phyloP scores from a whole-genome alignment of 2,888 invertebrate genomes.

The Allygus modestus region DNA sequence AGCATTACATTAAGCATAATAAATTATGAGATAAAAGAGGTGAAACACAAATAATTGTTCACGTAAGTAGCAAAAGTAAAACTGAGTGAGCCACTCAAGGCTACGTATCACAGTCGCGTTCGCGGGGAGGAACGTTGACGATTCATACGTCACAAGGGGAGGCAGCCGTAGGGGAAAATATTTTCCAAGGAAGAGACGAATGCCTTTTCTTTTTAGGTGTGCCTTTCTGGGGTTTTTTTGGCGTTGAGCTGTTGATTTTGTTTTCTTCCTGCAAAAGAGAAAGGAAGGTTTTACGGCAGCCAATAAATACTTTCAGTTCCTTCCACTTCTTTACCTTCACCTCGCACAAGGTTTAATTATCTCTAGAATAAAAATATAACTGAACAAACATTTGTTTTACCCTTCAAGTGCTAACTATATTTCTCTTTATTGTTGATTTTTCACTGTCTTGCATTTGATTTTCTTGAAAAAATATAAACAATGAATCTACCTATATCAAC shows the following conservation, averaged over 20 bases:
- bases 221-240: conserved; percentile 24
- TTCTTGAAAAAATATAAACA: too few species aligned
- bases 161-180: conserved; percentile 21
- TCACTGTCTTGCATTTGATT: too few species aligned
- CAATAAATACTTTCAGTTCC: too few species aligned
- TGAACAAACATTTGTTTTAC: too few species aligned
- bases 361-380: too few species aligned
- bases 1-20: too few species aligned
- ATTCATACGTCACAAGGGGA: conserved; percentile 38
- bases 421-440: too few species aligned
- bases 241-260: conserved; percentile 50
- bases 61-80: neutral
- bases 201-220: conserved; percentile 32
- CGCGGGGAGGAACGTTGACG: neutral
- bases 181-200: conserved; percentile 46
- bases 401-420: too few species aligned
- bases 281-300: neutral
- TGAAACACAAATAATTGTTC: neutral
- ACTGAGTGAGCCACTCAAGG: neutral
- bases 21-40: neutral
- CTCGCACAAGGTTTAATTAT: too few species aligned
- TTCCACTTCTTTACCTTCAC: too few species aligned
- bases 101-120: neutral
- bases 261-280: conserved; percentile 36
- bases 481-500: too few species aligned